phyloP scores from a whole-genome alignment of 2,888 invertebrate species.

The Lithophane leautieri region DNA sequence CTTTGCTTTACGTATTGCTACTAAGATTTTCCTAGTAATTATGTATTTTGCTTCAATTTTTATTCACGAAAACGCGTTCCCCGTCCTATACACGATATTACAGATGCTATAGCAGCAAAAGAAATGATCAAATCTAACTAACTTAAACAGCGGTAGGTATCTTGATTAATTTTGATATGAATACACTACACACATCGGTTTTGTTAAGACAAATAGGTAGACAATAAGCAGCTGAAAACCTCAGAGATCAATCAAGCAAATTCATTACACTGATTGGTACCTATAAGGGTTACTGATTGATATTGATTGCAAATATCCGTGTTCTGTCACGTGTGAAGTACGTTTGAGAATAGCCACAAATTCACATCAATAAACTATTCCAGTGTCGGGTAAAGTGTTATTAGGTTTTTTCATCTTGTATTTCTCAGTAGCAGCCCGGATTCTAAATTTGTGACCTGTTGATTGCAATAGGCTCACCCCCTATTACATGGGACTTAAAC shows the following conservation, averaged over 20 bases:
- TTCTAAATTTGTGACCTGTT: too few species aligned
- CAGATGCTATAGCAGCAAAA: not conserved
- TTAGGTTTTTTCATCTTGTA: too few species aligned
- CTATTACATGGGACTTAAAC: too few species aligned
- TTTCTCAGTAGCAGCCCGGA: too few species aligned
- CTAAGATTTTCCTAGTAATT: too few species aligned
- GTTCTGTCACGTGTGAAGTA: constrained; percentile 1
- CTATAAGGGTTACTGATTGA: constrained; percentile 15
- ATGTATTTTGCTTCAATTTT: too few species aligned
- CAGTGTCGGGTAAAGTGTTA: too few species aligned
- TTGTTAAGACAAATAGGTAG: not conserved
- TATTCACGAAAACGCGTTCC: too few species aligned
- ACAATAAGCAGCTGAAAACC: constrained; percentile 36
- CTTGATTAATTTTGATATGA: constrained; percentile 15
- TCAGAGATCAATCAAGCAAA: constrained; percentile 41
- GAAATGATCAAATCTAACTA: not conserved
- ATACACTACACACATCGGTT: constrained; percentile 12
- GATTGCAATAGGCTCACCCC: too few species aligned
- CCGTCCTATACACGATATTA: not conserved
- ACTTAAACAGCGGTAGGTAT: too few species aligned
- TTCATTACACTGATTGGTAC: constrained; percentile 19
- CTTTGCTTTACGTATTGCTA: too few species aligned
- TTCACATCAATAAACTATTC: constrained; percentile 28
- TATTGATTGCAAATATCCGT: constrained; percentile 17
- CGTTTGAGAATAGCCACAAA: not conserved